Base-by-base conservation (phyloP, 2,797 vertebrate species). In the Enoplosus armatus region DNA sequence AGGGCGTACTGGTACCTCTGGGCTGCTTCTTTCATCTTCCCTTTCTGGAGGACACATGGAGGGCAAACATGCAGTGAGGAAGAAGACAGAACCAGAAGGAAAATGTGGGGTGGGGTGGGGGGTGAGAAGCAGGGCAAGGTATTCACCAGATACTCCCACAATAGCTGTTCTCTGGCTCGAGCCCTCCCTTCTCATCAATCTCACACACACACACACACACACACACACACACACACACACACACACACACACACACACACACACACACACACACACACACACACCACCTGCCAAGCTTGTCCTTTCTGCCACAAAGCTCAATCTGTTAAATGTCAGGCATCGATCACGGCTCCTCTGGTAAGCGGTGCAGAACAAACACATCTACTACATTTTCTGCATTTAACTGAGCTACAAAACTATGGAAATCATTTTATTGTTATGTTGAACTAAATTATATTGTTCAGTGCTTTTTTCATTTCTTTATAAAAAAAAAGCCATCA, bases 11-110 rank as follows among this genome's bases (percentile, higher is more conserved):
- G 98, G 90, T 99, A 99, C 89, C 98, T 94, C 95, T 99, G 98
- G 2, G 98, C 96, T 1, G 98, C 98, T 64, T 99, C 98, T 89
- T 98, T 99, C 98, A 99, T 99, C 95, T 98, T 99, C 61, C 98
- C 98, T 92, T 99, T 99, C 98, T 99, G 93, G 78, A 95, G 72
- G 85, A 71, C 87, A 89, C 62, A 79, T 35, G 58, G 78, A 89
- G 92, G 85, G 56, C 84, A 85, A 72, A 72, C 54, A 65, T 29
- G 54, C 58, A 62, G 83, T 67, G 61, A 90, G 72, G 66, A 79
- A 64, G 59, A 84, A 60, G 72, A 85, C 12, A 66, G 58, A 69
- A 87, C 16, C 81, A 85, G 67, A 54, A 50, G 64, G 63, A 75
- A 58, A 41, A 37, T 50, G 27, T 37, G 20, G 3, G 22, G 50